Percentiles rank a stretch among this genome's conserved stretches.
phyloP scores from a whole-genome alignment of 2,888 invertebrate genomes.

The Phlogophora meticulosa region DNA sequence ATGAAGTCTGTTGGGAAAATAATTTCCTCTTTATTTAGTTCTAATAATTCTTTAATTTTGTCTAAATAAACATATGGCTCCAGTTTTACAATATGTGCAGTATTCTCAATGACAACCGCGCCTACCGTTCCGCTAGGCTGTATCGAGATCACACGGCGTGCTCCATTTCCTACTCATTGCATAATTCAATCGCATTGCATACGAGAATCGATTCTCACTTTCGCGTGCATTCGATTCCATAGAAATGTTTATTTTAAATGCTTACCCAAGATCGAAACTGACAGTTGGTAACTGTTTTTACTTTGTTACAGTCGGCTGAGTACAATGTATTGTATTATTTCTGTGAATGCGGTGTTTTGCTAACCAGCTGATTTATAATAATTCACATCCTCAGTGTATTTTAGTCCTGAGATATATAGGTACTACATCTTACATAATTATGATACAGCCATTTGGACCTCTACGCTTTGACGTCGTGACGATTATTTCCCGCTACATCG shows the following conservation, averaged over 20 bases:
- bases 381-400: constrained; percentile 28
- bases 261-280: constrained; percentile 51
- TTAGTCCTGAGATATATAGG: not conserved
- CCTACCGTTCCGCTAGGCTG: constrained; percentile 78
- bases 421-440: not conserved
- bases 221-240: constrained; percentile 74
- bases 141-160: constrained; percentile 79
- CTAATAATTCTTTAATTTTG: not conserved
- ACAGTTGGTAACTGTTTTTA: constrained; percentile 42
- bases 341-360: constrained; percentile 39
- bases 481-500: constrained; percentile 14
- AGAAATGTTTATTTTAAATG: constrained; percentile 61
- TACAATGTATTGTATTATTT: constrained; percentile 48
- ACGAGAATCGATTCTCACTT: constrained; percentile 86
- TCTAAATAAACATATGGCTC: constrained; percentile 27
- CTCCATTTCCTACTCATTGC: constrained; percentile 84
- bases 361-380: constrained; percentile 38
- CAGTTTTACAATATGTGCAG: constrained; percentile 39
- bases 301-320: constrained; percentile 34
- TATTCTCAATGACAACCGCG: constrained; percentile 74
- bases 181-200: constrained; percentile 80
- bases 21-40: not conserved
- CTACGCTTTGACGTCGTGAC: constrained; percentile 3
- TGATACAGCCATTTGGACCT: not conserved
- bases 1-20: not conserved